Base-by-base conservation (phyloP, 37 sponge, comb jelly and placozoan genomes). In the Amphimedon queenslandica region DNA sequence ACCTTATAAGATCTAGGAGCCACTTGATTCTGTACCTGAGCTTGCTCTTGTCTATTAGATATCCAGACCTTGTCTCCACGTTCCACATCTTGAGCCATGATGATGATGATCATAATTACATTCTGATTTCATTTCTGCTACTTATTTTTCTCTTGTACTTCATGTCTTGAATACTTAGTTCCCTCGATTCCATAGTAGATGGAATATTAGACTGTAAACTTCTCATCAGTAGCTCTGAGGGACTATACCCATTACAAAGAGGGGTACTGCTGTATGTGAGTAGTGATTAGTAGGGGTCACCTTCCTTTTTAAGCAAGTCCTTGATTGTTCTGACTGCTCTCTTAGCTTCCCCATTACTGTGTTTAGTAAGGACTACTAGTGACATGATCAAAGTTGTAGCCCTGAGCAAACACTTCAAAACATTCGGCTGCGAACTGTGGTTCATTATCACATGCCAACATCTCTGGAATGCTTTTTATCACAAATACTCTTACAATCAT, bases 221-320 rank as follows among this genome's bases (percentile, higher is more conserved):
- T 25, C 78, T n/a, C 84, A 84, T 84, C 42, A 83, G 38, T 8
- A 83, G 72, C 66, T 83, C 84, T 63, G 77, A 58, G 30, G 84
- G 84, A 63, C 74, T 67, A 29, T 77, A 84, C 8, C 84, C 84
- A 84, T 71, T 84, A 30, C 73, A 30, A 42, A 87, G 39, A 31
- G 87, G 81, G 30, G 77, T 87, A 20, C 76, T 53, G 33, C 87
- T 58, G 32, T 87, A 86, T n/a, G 64, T 68, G 25, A 85, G 37
- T 47, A 85, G 21, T 72, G 69, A 79, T 37, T 34, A 27, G 37
- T 76, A 64, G 5, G 78, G 82, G 41, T 70, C 78, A 11, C 23
- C 34, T 1, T 47, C 35, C 53, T 81, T 81, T 30, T 56, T 37
- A 3, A 81, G 29, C 23, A 87, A 23, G 23, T 25, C 2, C 40